Evolutionary conservation across 2,888 invertebrate species (phyloP), one percentile per base, ranked within the genome.

Genomic region (Meiosimyza platycephala): DNA sequence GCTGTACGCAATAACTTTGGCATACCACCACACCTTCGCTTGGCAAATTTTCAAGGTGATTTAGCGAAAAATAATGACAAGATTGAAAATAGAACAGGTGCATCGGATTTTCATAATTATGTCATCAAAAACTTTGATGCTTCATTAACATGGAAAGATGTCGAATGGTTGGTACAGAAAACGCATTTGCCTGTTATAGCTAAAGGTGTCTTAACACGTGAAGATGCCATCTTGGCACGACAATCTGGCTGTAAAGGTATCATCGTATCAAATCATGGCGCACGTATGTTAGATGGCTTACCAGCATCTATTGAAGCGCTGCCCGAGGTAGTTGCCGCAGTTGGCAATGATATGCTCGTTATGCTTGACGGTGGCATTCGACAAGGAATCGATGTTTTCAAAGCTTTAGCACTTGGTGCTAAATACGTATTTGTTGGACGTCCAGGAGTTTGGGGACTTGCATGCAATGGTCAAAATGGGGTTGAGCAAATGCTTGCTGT

Each of bases 201-300:
- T 6, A 97, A 97, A 88, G 97, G 97, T 7, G 90, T 97, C 75
- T 86, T 97, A 50, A 94, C 95, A 1, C 92, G 91, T 0, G 95
- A 96, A 83, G 98, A 98, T 88, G 97, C 98, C 1, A 80, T 91
- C 16, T 88, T 92, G 79, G 97, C 94, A 0, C 89, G 90, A 0
- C 89, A 94, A 78, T 88, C 90, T 68, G 96, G 96, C 6, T 94
- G 93, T 62, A 88, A 91, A 4, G 98, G 91, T 1, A 91, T 98
- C 71, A 89, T 96, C 74, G 97, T 98, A 4, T 98, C 97, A 0
- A 98, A 98, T 87, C 98, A 98, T 85, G 98, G 98, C 2, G 98
- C 93, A 0, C 89, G 97, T 75, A 97, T 98, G 88, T 87, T 86
- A 28, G 86, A 87, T 73, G 79, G 80, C n/a, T 93, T 93, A 11